phyloP scores from a whole-genome alignment of 2,888 invertebrate genomes.

The Drosophila eohydei region DNA sequence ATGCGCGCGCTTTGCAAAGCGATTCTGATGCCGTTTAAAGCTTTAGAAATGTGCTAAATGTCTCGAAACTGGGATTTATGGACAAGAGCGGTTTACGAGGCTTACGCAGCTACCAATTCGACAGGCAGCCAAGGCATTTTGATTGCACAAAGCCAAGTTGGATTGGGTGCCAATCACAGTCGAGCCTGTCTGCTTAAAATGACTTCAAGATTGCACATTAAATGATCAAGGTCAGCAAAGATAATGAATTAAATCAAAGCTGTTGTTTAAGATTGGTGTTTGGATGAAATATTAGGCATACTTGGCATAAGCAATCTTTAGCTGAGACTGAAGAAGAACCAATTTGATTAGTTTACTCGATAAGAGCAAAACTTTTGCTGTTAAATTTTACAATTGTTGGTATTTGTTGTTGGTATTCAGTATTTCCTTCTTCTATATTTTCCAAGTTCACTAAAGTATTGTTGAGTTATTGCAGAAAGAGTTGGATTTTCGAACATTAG shows the following conservation, averaged over 20 bases:
- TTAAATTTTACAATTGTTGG: no score
- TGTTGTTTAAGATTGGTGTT: neutral
- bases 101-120: constrained; percentile 3
- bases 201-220: neutral
- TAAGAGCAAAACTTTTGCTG: no score
- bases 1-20: constrained; percentile 23
- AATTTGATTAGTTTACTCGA: no score
- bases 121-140: constrained; percentile 41
- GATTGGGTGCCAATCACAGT: constrained; percentile 18
- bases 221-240: neutral
- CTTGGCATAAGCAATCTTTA: no score
- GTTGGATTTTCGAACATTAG: neutral
- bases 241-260: neutral
- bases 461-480: neutral
- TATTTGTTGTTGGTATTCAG: no score
- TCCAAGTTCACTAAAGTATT: neutral
- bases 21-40: constrained; percentile 57
- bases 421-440: no score
- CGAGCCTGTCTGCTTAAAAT: constrained; percentile 16
- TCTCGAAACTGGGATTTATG: constrained; percentile 19
- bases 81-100: constrained; percentile 4
- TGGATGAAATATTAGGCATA: neutral
- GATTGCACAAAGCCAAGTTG: constrained; percentile 32
- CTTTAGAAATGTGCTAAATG: constrained; percentile 26
- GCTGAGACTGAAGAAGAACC: no score